These are phyloP conservation scores for Nasonia longicornis DNA, from an alignment of 1,140 invertebrate species.

Conservation along the genomic window DNA sequence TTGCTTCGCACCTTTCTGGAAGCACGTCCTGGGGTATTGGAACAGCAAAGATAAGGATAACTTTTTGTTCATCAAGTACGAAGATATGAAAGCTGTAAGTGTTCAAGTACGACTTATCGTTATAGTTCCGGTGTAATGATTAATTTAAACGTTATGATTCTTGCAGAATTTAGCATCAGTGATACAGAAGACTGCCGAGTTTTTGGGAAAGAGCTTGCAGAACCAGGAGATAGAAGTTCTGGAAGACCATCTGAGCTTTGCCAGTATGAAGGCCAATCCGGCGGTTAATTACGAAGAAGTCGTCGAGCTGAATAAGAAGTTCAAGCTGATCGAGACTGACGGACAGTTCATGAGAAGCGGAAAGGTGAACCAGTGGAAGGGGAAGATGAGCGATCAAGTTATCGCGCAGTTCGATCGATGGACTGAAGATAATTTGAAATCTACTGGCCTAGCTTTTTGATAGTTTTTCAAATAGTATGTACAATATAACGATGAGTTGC, in stretches of 20 bases:
- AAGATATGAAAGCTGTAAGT: constrained; percentile 75
- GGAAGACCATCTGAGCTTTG: constrained; percentile 74
- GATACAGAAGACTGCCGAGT: constrained; percentile 72
- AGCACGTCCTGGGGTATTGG: constrained; percentile 74
- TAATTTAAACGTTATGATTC: constrained; percentile 21
- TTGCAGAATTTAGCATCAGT: constrained; percentile 71
- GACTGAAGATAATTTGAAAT: constrained; percentile 45
- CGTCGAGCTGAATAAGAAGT: constrained; percentile 64
- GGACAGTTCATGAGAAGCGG: constrained; percentile 75
- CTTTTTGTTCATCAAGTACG: constrained; percentile 75
- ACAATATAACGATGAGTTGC: no score
- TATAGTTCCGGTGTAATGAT: neutral
- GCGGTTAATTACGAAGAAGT: constrained; percentile 76
- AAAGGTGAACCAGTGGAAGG: constrained; percentile 76
- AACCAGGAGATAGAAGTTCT: constrained; percentile 70
- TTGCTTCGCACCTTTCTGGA: constrained; percentile 73
- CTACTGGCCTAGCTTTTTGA: constrained; percentile 31
- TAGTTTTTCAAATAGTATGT: neutral
- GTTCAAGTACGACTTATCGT: neutral
- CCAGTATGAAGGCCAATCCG: constrained; percentile 79
- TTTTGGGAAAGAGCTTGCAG: constrained; percentile 70
- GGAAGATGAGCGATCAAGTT: constrained; percentile 70
- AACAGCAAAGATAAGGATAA: constrained; percentile 69
- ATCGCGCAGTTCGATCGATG: constrained; percentile 61
- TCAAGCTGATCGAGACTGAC: constrained; percentile 62